Evolutionary conservation across 2,888 invertebrate genomes (phyloP).

Genomic region (Ferrisia virgata): DNA sequence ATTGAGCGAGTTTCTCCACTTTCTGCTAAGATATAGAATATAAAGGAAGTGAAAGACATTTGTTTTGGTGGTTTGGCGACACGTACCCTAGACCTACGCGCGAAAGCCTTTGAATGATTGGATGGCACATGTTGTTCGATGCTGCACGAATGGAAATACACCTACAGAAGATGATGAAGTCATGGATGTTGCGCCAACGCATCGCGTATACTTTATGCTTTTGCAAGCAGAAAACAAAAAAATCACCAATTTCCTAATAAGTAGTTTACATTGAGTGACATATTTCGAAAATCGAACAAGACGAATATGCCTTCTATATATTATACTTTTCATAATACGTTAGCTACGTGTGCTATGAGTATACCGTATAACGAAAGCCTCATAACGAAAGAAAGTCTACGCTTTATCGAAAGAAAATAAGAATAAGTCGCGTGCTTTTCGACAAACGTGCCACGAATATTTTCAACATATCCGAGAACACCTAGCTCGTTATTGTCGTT

Average conservation of each 20-base stretch:
- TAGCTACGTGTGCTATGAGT: background rate
- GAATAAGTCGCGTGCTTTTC: background rate
- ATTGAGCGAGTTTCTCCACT: too few relatives aligned
- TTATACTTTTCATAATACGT: background rate
- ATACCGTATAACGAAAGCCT: background rate
- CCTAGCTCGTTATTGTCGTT: background rate
- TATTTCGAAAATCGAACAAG: slow-evolving; percentile 11
- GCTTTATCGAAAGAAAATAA: slow-evolving; percentile 6
- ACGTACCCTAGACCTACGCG: too few relatives aligned
- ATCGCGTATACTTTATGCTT: background rate
- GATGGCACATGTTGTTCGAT: background rate
- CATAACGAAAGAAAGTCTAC: background rate
- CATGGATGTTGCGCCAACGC: background rate
- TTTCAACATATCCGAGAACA: background rate
- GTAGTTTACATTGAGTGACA: slow-evolving; percentile 5
- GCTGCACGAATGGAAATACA: background rate
- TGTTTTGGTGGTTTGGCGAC: too few relatives aligned
- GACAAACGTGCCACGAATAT: background rate
- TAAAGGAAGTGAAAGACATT: too few relatives aligned
- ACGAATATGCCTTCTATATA: background rate
- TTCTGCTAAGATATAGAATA: too few relatives aligned
- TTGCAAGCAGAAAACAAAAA: background rate
- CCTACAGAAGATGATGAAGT: background rate
- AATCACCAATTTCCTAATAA: background rate
- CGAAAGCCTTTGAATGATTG: background rate